phyloP scores from a whole-genome alignment of 2,888 invertebrate genomes.

The Rhagium mordax region DNA sequence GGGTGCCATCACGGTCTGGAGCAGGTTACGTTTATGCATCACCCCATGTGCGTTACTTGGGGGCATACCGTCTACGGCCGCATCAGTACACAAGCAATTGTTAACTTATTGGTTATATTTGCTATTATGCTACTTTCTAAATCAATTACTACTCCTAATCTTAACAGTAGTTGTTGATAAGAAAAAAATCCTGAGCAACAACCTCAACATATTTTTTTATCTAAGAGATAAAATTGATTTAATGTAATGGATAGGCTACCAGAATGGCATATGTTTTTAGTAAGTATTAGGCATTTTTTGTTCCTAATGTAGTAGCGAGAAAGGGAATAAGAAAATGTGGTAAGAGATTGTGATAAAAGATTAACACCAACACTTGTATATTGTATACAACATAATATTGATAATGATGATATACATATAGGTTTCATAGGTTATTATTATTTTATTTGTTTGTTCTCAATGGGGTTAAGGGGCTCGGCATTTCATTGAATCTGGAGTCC shows the following conservation, averaged over 20 bases:
- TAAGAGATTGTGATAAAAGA: too few species aligned
- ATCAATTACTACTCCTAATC: constrained; percentile 2
- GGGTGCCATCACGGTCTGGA: constrained; percentile 86
- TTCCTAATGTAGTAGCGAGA: background rate
- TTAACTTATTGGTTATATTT: constrained; percentile 17
- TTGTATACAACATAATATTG: too few species aligned
- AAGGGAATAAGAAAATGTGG: background rate
- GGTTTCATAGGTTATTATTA: too few species aligned
- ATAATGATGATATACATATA: too few species aligned
- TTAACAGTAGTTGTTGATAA: background rate
- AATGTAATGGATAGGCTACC: too few species aligned
- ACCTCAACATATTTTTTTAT: background rate
- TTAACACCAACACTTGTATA: too few species aligned
- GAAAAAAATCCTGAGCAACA: background rate
- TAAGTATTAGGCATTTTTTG: too few species aligned
- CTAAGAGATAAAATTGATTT: too few species aligned
- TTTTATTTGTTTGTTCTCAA: too few species aligned
- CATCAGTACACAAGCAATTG: constrained; percentile 57
- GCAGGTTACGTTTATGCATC: constrained; percentile 87
- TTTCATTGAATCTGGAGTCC: too few species aligned
- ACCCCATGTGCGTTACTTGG: constrained; percentile 88
- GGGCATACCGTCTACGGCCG: constrained; percentile 74
- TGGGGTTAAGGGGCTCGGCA: too few species aligned
- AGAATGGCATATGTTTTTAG: too few species aligned
- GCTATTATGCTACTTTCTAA: constrained; percentile 19